phyloP scores from a whole-genome alignment of 2,113 vertebrate genomes.

The Tragulus kanchil region DNA sequence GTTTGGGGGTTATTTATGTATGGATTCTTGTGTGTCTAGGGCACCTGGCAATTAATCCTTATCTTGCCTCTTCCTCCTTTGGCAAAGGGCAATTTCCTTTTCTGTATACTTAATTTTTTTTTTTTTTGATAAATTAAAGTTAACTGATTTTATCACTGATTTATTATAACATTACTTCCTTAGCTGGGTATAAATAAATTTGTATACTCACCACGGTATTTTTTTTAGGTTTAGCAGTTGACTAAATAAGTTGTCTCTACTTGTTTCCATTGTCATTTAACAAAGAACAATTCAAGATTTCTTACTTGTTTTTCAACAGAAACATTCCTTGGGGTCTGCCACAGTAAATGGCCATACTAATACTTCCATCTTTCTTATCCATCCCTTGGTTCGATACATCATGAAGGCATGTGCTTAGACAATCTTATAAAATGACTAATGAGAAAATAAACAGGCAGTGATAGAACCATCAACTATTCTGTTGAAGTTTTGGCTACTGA shows the following conservation, averaged over 20 bases:
- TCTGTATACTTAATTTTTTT: not conserved
- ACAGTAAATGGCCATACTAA: not conserved
- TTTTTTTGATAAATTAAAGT: conserved; percentile 5
- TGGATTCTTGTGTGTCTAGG: not conserved
- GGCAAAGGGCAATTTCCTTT: not conserved
- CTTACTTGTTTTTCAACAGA: not conserved
- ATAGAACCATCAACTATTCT: not conserved
- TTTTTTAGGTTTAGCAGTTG: not conserved
- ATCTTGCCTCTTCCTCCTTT: not conserved
- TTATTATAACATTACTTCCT: not conserved
- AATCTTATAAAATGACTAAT: not conserved
- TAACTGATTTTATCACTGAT: not conserved
- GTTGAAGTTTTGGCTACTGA: not conserved
- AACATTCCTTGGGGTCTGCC: not conserved
- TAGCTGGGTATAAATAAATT: not conserved
- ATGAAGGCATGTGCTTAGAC: not conserved
- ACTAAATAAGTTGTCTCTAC: not conserved
- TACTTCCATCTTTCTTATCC: not conserved
- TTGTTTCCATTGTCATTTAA: not conserved
- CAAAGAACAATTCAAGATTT: not conserved
- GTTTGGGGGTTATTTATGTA: not conserved
- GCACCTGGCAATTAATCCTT: not conserved
- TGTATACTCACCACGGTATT: not conserved
- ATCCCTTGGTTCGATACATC: not conserved
- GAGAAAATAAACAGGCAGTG: not conserved